phyloP scores from a whole-genome alignment of 2,888 invertebrate genomes.

The Allolobophora icterica region DNA sequence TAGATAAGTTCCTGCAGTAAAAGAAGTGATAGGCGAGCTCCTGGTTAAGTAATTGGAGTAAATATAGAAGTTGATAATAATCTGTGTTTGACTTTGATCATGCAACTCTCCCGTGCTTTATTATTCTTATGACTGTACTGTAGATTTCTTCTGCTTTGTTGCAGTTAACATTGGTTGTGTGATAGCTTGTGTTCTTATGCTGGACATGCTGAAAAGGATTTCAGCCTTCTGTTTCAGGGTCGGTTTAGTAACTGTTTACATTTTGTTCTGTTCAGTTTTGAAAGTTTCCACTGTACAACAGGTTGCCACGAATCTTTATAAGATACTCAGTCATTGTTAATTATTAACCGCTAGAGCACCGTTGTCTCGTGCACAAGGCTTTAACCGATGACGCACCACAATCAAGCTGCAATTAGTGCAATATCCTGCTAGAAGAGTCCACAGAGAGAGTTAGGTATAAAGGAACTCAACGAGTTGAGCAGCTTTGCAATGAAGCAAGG shows the following conservation, averaged over 20 bases:
- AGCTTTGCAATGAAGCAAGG: neutral
- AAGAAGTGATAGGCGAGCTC: neutral
- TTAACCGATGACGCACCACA: too few relatives aligned
- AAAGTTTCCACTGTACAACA: neutral
- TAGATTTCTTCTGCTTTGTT: neutral
- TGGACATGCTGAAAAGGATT: neutral
- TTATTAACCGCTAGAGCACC: too few relatives aligned
- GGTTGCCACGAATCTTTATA: too few relatives aligned
- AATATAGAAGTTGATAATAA: too few relatives aligned
- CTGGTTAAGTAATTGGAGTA: neutral
- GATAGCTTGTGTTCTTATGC: neutral
- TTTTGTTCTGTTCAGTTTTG: neutral
- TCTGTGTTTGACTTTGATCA: too few relatives aligned
- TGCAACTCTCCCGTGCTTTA: neutral
- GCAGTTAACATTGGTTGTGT: neutral
- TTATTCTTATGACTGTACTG: neutral
- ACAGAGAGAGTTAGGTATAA: too few relatives aligned
- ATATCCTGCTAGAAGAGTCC: too few relatives aligned
- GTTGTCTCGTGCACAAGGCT: too few relatives aligned
- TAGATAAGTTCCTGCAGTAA: neutral
- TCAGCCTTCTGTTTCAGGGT: neutral
- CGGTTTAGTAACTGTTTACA: neutral
- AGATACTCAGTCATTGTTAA: too few relatives aligned
- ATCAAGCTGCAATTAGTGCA: too few relatives aligned
- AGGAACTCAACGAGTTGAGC: too few relatives aligned